These are phyloP conservation scores for Brassicogethes aeneus DNA, from an alignment of 2,888 invertebrate genomes.

Conservation along the genomic window DNA sequence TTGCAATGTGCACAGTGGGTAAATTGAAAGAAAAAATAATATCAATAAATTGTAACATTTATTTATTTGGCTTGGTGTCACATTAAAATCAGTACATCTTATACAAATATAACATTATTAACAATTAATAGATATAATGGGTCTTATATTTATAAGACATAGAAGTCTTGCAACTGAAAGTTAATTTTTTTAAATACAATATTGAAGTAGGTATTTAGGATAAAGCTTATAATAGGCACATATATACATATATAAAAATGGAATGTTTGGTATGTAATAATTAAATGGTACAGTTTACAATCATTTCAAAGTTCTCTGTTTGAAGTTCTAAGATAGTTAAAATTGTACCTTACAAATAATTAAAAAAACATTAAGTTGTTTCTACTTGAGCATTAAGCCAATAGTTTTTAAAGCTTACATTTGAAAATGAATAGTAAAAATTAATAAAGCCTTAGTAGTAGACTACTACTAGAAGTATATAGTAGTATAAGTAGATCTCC, in stretches of 20 bases:
- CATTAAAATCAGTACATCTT: slow-evolving; percentile 40
- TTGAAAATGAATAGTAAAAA: neutral
- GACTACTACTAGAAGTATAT: too few species aligned
- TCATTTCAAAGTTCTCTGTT: neutral
- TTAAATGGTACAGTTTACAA: neutral
- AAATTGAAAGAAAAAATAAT: neutral
- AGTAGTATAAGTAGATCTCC: too few species aligned
- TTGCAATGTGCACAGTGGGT: too few species aligned
- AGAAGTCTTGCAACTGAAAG: slow-evolving; percentile 11
- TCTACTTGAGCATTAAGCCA: neutral
- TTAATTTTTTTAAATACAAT: slow-evolving; percentile 5
- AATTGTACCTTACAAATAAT: too few species aligned
- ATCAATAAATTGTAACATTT: slow-evolving; percentile 33
- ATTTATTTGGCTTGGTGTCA: slow-evolving; percentile 39
- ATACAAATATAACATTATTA: slow-evolving; percentile 37
- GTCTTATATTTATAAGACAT: slow-evolving; percentile 12
- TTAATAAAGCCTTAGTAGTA: too few species aligned
- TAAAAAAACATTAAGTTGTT: too few species aligned
- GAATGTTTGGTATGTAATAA: neutral
- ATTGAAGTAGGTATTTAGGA: slow-evolving; percentile 11
- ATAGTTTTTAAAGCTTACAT: slow-evolving; percentile 3
- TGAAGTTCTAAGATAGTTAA: too few species aligned
- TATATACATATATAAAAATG: slow-evolving; percentile 31
- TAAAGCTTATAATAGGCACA: slow-evolving; percentile 37
- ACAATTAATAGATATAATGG: slow-evolving; percentile 23